phyloP scores from a whole-genome alignment of 2,888 invertebrate species.

The Endotricha flammealis region DNA sequence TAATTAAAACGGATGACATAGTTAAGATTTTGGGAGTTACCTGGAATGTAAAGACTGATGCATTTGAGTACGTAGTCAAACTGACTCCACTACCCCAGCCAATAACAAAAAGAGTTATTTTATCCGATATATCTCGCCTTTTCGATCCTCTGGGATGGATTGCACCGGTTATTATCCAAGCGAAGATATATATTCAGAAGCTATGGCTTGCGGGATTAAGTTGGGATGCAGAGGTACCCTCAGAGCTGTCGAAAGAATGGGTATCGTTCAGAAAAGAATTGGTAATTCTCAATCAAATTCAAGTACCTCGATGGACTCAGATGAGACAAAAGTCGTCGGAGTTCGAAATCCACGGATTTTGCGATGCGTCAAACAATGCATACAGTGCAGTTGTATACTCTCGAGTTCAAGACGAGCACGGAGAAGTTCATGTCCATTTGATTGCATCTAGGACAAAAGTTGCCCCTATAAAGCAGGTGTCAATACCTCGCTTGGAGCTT shows the following conservation, averaged over 20 bases:
- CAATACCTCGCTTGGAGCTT: conserved; percentile 15
- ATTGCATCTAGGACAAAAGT: background rate
- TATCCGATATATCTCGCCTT: conserved; percentile 19
- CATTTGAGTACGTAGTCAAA: conserved; percentile 19
- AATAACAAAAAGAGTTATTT: conserved; percentile 19
- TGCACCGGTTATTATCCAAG: conserved; percentile 5
- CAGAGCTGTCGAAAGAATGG: too few relatives aligned
- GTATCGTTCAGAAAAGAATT: too few relatives aligned
- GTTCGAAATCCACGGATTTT: background rate
- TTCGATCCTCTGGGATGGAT: conserved; percentile 19
- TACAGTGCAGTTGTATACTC: background rate
- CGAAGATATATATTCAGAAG: too few relatives aligned
- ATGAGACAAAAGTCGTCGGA: too few relatives aligned
- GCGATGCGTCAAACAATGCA: background rate
- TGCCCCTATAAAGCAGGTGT: background rate
- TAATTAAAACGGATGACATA: conserved; percentile 18
- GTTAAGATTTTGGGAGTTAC: conserved; percentile 23
- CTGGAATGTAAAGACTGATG: conserved; percentile 20
- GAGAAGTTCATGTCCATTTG: background rate
- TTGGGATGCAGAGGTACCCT: too few relatives aligned
- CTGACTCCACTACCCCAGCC: conserved; percentile 10
- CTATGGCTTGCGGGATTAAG: too few relatives aligned
- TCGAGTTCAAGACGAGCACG: background rate
- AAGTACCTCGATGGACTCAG: too few relatives aligned
- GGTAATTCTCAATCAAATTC: too few relatives aligned